Evolutionary conservation across 2,888 invertebrate genomes (phyloP).

Genomic region (Sicus ferrugineus): DNA sequence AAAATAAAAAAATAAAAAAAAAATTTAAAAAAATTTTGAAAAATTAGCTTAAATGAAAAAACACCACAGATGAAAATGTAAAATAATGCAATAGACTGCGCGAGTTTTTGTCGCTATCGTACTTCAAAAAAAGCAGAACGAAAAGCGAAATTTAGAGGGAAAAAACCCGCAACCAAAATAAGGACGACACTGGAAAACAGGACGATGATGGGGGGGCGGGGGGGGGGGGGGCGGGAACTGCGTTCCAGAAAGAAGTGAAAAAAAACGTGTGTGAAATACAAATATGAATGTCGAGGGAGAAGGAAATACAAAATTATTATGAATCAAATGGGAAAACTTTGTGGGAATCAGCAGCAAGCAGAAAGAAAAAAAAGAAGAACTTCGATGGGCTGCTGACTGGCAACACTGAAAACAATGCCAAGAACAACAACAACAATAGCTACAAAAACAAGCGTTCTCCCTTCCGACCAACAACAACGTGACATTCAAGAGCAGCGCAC

Average conservation of each 20-base stretch:
- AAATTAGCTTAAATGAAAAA: neutral
- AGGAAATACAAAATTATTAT: conserved; percentile 15
- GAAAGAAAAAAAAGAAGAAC: neutral
- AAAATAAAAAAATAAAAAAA: neutral
- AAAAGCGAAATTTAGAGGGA: neutral
- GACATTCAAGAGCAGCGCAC: conserved; percentile 9
- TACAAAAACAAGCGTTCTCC: conserved; percentile 8
- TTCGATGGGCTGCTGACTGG: neutral
- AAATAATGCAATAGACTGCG: neutral
- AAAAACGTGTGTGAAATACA: neutral
- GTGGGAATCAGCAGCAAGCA: neutral
- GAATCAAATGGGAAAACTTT: conserved; percentile 23
- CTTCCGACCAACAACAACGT: conserved; percentile 20
- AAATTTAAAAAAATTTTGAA: neutral
- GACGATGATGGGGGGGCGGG: neutral
- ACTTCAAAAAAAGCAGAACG: neutral
- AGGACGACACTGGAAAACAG: neutral
- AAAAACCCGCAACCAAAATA: neutral
- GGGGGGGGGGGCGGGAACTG: neutral
- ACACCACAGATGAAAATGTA: neutral
- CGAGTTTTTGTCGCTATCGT: too few species aligned
- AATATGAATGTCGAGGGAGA: neutral
- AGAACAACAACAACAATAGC: conserved; percentile 1
- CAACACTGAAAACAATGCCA: too few species aligned
- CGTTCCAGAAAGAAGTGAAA: neutral